phyloP scores from a whole-genome alignment of 2,113 vertebrate species.

The Takifugu bimaculatus region DNA sequence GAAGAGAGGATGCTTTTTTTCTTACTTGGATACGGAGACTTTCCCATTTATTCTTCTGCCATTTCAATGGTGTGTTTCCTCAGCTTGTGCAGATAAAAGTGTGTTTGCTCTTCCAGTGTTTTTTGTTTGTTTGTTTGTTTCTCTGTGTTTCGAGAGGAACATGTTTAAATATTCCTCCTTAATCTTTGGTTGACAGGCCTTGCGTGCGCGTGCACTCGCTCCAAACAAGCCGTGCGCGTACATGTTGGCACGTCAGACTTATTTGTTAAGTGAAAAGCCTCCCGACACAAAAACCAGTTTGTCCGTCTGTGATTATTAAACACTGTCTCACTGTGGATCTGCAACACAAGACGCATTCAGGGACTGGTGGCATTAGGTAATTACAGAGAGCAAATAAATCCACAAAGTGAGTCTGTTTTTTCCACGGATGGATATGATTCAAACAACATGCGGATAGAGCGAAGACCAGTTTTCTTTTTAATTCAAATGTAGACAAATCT shows the following conservation, averaged over 20 bases:
- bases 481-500: constrained; percentile 36
- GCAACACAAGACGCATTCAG: constrained; percentile 8
- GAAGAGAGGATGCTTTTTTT: constrained; percentile 1
- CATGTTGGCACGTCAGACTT: constrained; percentile 5
- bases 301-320: constrained; percentile 21
- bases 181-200: constrained; percentile 5
- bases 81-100: background rate
- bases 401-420: constrained; percentile 24
- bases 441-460: constrained; percentile 16
- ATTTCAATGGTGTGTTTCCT: constrained; percentile 7
- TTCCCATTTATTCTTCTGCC: constrained; percentile 14
- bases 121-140: background rate
- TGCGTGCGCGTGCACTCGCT: constrained; percentile 1
- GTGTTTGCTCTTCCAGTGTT: constrained; percentile 8
- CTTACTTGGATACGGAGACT: background rate
- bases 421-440: constrained; percentile 6
- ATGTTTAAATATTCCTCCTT: constrained; percentile 3
- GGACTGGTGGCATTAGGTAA: constrained; percentile 1
- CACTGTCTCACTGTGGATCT: constrained; percentile 18
- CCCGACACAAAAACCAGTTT: constrained; percentile 38
- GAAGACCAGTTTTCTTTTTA: constrained; percentile 20
- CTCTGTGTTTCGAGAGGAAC: background rate
- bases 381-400: constrained; percentile 18
- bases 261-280: constrained; percentile 7
- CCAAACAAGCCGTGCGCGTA: constrained; percentile 7